These are phyloP conservation scores for Catamblyrhynchus diadema DNA, from an alignment of 2,797 vertebrate genomes.

Conservation along the genomic window DNA sequence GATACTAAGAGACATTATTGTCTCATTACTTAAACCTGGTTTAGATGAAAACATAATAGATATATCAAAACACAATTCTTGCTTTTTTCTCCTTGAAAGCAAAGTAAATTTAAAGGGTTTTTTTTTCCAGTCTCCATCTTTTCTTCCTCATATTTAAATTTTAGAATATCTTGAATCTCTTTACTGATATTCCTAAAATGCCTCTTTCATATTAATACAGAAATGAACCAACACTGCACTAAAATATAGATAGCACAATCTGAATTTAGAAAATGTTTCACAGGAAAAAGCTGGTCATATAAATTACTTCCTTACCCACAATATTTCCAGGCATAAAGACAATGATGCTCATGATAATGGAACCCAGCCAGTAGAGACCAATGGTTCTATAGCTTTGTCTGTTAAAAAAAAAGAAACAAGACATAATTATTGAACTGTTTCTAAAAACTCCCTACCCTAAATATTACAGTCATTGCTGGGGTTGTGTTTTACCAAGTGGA, in stretches of 20 bases:
- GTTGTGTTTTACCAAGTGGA: background rate
- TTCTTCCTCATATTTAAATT: background rate
- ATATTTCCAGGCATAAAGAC: constrained; percentile 93
- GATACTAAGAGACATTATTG: background rate
- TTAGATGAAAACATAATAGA: background rate
- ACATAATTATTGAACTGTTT: background rate
- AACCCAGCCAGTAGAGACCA: constrained; percentile 93
- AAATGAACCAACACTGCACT: background rate
- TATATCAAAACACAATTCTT: background rate
- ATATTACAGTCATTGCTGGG: background rate
- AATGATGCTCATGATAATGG: constrained; percentile 87
- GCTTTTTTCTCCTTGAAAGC: background rate
- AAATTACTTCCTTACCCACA: constrained; percentile 83
- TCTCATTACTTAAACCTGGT: background rate
- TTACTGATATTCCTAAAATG: background rate
- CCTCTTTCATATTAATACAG: background rate
- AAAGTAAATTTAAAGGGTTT: background rate
- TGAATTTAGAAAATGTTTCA: background rate
- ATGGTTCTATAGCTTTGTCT: constrained; percentile 92
- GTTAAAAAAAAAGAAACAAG: constrained; percentile 35
- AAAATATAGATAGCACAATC: background rate
- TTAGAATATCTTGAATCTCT: background rate
- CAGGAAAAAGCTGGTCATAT: background rate
- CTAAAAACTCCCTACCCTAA: background rate
- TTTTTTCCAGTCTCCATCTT: background rate